phyloP scores from a whole-genome alignment of 1,140 invertebrate species.

The Chelonus insularis region DNA sequence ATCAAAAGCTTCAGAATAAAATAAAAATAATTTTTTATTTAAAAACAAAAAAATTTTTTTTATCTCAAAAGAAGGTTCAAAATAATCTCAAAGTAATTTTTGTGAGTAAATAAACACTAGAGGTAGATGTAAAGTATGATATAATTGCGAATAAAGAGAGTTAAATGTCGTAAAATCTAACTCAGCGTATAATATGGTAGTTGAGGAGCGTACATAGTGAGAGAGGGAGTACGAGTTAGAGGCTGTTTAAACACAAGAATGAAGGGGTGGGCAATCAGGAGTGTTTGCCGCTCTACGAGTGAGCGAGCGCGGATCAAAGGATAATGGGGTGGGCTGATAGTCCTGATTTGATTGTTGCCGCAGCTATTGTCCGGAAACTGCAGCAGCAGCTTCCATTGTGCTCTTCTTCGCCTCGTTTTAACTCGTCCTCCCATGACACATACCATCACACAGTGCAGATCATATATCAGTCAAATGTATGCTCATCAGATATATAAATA shows the following conservation, averaged over 20 bases:
- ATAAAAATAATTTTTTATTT: no score
- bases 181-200: neutral
- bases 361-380: slow-evolving; percentile 53
- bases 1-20: no score
- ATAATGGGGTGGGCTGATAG: slow-evolving; percentile 56
- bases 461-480: no score
- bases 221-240: slow-evolving; percentile 10
- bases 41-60: no score
- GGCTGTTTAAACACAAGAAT: slow-evolving; percentile 28
- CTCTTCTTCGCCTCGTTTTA: no score
- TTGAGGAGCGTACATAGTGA: no score
- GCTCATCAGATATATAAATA: no score
- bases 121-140: neutral
- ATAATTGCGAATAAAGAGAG: neutral
- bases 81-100: neutral
- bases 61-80: no score
- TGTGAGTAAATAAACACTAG: neutral
- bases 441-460: no score
- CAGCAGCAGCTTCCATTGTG: no score
- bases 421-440: no score
- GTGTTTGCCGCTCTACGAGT: slow-evolving; percentile 53
- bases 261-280: slow-evolving; percentile 52
- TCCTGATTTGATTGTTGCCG: slow-evolving; percentile 59
- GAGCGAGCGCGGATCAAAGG: slow-evolving; percentile 54
- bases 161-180: neutral